Base-by-base conservation (phyloP, 2,113 vertebrate species). In the Cebus imitator region DNA sequence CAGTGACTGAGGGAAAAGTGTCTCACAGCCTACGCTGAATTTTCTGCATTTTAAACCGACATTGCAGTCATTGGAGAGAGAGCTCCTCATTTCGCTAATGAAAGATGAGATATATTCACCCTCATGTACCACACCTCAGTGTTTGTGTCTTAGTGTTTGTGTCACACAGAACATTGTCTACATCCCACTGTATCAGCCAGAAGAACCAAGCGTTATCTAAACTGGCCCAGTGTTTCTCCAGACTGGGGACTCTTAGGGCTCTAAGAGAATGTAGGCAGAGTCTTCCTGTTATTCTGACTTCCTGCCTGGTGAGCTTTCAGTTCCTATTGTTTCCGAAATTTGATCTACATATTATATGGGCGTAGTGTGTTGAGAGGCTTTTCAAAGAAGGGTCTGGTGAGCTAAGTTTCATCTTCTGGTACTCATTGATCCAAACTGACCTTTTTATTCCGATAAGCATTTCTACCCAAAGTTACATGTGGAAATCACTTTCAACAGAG, bases 31-130 rank as follows among this genome's bases (percentile, higher is more conserved):
- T 3, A 6, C 57, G 30, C 48, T 90, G 45, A 86, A 79, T 86
- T 84, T 48, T 91, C 73, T 90, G 37, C 32, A 61, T 97, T 97
- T 91, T 97, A 68, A 83, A 89, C 14, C 9, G 87, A 84, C 40
- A 82, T 3, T 81, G 23, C 2, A 8, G 30, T 94, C 30, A 13
- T 55, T 83, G 21, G 75, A 91, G 21, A 94, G 84, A 61, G 18
- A 85, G 21, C 7, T 86, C 14, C 70, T 84, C 30, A 68, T 80
- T 94, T 97, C 48, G 75, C 16, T 95, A 66, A 70, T 83, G 55
- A 83, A 95, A 90, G 25, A 40, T 18, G 32, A 95, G 55, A 79
- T 25, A 86, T 91, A 35, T 75, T 96, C 32, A 50, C 40, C 87
- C 64, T 78, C 78, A 37, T 5, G 9, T 72, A 23, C 35, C 43